phyloP scores from a whole-genome alignment of 2,113 vertebrate species.

The Macheiramphus alcinus region DNA sequence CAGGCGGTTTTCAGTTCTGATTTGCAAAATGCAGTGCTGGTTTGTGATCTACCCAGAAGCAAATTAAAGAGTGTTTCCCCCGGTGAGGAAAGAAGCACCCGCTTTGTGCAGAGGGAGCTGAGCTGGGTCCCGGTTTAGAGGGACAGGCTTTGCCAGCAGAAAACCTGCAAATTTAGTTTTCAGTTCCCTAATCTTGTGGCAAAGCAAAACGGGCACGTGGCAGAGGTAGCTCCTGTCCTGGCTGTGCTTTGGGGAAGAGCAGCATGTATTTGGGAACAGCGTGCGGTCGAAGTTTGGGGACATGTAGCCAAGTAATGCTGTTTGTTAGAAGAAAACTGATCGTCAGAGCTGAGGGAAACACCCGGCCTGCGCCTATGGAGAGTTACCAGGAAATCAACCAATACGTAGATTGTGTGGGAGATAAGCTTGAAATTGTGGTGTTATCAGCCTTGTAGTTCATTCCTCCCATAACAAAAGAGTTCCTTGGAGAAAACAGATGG shows the following conservation, averaged over 20 bases:
- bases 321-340: background rate
- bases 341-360: background rate
- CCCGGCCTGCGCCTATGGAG: background rate
- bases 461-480: background rate
- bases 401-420: background rate
- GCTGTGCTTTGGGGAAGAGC: background rate
- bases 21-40: background rate
- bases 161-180: background rate
- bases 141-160: background rate
- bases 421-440: background rate
- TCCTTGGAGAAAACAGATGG: constrained; percentile 12
- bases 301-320: fast-evolving
- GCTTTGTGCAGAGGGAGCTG: background rate
- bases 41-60: background rate
- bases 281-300: fast-evolving
- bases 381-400: background rate
- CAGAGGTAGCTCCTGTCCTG: background rate
- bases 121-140: background rate
- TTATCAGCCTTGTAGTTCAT: background rate
- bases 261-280: fast-evolving
- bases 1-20: background rate
- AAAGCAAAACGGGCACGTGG: background rate
- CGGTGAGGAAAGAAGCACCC: background rate
- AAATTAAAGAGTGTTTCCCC: background rate
- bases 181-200: background rate